Evolutionary conservation across 1,140 invertebrate species (phyloP).

Genomic region (Hetaerina americana): DNA sequence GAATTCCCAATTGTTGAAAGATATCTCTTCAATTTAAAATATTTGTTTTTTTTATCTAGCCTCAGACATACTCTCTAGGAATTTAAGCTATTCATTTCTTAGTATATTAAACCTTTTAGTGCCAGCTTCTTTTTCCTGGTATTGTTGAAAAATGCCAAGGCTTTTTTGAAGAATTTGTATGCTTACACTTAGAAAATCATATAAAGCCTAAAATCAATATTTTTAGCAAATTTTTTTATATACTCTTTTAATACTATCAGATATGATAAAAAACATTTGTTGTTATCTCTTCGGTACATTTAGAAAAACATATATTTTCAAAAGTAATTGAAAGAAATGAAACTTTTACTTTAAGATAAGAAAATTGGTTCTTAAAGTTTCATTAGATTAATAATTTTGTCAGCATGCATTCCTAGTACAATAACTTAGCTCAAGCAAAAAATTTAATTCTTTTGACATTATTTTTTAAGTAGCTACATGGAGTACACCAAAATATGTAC

Average conservation of each 20-base stretch:
- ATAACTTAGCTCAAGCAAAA: background rate
- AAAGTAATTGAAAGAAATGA: background rate
- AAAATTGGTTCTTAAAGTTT: no score
- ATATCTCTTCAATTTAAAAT: no score
- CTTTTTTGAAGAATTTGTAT: background rate
- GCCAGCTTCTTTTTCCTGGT: conserved; percentile 19
- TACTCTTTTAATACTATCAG: background rate
- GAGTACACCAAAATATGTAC: background rate
- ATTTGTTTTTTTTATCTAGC: no score
- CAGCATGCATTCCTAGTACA: background rate
- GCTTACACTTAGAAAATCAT: background rate
- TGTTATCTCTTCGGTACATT: background rate
- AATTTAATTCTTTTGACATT: background rate
- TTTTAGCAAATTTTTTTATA: background rate
- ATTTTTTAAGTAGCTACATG: background rate
- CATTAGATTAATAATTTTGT: no score
- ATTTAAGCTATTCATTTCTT: no score
- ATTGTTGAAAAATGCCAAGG: conserved; percentile 12
- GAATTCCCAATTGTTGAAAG: no score
- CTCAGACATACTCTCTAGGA: no score
- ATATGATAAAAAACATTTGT: background rate
- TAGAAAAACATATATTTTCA: background rate
- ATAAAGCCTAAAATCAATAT: background rate
- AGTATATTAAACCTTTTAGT: conserved; percentile 18
- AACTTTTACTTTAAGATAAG: no score